These are phyloP conservation scores for Bombus consobrinus DNA, from an alignment of 1,140 invertebrate genomes.

Conservation along the genomic window DNA sequence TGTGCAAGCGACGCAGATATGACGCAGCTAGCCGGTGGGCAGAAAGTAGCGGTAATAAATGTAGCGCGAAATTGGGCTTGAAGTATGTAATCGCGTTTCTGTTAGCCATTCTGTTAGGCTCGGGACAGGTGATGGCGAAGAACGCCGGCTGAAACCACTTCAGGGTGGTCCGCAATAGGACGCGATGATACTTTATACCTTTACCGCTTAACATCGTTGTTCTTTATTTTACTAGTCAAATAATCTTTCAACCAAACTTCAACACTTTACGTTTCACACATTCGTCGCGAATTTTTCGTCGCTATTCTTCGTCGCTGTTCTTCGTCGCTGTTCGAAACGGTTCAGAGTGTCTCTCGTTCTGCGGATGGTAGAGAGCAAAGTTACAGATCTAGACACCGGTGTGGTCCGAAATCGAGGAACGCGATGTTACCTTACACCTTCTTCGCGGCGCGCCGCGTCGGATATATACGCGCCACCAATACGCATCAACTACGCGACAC, in stretches of 20 bases:
- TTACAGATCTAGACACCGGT: slow-evolving; percentile 19
- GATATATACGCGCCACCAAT: slow-evolving; percentile 77
- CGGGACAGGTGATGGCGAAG: slow-evolving; percentile 29
- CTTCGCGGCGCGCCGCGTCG: slow-evolving; percentile 30
- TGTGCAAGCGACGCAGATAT: too few relatives aligned
- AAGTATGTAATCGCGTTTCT: slow-evolving; percentile 41
- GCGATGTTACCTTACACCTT: slow-evolving; percentile 75
- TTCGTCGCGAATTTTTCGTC: background rate
- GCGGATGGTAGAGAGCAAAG: background rate
- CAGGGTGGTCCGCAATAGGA: slow-evolving; percentile 73
- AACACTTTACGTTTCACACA: background rate
- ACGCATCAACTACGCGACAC: slow-evolving; percentile 74
- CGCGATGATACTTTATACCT: slow-evolving; percentile 72
- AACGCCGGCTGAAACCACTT: slow-evolving; percentile 60
- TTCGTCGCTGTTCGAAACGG: background rate
- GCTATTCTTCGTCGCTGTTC: background rate
- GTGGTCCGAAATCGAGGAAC: slow-evolving; percentile 66
- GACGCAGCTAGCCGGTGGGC: too few relatives aligned
- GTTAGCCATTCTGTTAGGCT: slow-evolving; percentile 36
- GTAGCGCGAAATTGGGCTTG: background rate
- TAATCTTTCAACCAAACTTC: background rate
- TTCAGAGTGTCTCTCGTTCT: background rate
- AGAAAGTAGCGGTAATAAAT: slow-evolving; percentile 2
- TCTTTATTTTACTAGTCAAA: background rate
- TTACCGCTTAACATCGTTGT: slow-evolving; percentile 34